Evolutionary conservation across 2,888 invertebrate genomes (phyloP), one percentile per base, ranked within the genome.

Genomic region (Chromoteleia sp.): DNA sequence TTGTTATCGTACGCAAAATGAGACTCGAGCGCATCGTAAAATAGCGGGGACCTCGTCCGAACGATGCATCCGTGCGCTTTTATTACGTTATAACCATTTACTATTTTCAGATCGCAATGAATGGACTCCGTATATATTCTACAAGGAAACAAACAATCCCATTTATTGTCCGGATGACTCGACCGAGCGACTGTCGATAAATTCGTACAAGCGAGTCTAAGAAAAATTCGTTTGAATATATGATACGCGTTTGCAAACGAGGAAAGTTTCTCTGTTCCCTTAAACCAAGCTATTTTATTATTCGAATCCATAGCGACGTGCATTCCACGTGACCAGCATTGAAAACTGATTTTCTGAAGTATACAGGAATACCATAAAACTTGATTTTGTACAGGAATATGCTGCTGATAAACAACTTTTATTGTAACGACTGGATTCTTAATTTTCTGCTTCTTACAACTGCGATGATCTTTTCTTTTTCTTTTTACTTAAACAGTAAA

Each of bases 121-220:
- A 94, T 92, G 85, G 93, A 93, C 89, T 94, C 93, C 88, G 93
- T 93, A 92, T 93, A 94, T 90, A 94, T 93, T 93, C 94, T 94
- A 93, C 74, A 93, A 93, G 61, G 79, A 75, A 81, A 78, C 45
- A 83, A 82, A 70, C 67, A 76, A 58, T 58, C 25, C 8, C 30
- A 43, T 68, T 75, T 65, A 59, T 52, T 52, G 43, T 29, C 36
- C 10, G 5, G 6, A 43, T 6, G 25, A 25, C 2, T 25, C 25
- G 7, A 43, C 14, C 3, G n/a, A 12, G 12, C 12, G 6, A 5
- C 1, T 39, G 15, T 43, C 0, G 7, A 1, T 8, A 17, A 17
- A 43, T 43, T 5, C 15, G 7, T 17, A 17, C 1, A 43, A 43
- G 17, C 5, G 5, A 25, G 25, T 6, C 25, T 25, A 6, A 25